Base-by-base conservation (phyloP, 2,113 vertebrate species). In the Hippocampus zosterae region DNA sequence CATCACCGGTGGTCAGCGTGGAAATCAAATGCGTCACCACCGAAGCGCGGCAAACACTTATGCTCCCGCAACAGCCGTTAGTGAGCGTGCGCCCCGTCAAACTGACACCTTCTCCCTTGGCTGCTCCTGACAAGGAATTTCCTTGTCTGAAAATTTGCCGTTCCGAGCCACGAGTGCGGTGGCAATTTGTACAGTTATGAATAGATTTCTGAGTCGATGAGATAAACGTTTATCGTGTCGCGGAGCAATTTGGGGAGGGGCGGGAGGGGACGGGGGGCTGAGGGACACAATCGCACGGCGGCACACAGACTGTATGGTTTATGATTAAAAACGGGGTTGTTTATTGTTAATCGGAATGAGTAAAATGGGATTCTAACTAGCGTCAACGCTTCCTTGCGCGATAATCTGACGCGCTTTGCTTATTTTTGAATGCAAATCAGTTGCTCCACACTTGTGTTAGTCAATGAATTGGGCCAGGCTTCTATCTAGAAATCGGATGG, bases 101-200 rank as follows among this genome's bases (percentile, higher is more conserved):
- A 88, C 82, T 88, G 86, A 91, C 88, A 88, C 84, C 77, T 91
- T 83, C 81, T 89, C 88, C 90, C 88, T 85, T 83, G 90, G 88
- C 88, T 90, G 87, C 85, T 84, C 85, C 87, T 88, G 88, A 90
- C 88, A 90, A 88, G 85, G 82, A 87, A 80, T 84, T 87, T 89
- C 83, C 87, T 86, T 76, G 40, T 88, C 77, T 74, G 76, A 82
- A 85, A 85, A 91, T 89, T 88, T 59, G 87, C 83, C 60, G 80
- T 59, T 78, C 72, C 76, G 81, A 73, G 81, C 81, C 81, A 75
- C 74, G 68, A 88, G 83, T 82, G 69, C 75, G 62, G 79, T 50
- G 16, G 85, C 83, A 88, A 89, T 90, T 90, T 91, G 88, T 88
- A 81, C 81, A 77, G 81, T 81, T 81, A 67, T 82, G 88, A 87